phyloP scores from a whole-genome alignment of 2,113 vertebrate genomes.

The Acanthochromis polyacanthus region DNA sequence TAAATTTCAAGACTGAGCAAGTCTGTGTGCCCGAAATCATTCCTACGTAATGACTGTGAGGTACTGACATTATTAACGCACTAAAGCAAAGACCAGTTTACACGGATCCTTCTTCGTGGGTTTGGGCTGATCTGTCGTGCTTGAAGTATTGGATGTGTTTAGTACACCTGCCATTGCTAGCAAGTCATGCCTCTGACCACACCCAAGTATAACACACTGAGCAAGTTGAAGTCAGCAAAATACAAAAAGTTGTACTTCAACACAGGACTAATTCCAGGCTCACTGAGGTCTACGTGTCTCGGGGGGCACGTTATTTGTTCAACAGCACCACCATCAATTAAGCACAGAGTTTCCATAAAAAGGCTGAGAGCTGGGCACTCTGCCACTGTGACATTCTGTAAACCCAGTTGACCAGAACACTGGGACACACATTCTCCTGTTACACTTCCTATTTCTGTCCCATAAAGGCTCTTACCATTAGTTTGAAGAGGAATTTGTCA shows the following conservation, averaged over 20 bases:
- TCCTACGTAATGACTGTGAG: conserved; percentile 28
- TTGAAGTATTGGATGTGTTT: conserved; percentile 17
- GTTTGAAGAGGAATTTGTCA: conserved; percentile 46
- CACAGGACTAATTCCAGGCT: not conserved
- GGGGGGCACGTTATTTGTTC: conserved; percentile 57
- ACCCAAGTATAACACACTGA: not conserved
- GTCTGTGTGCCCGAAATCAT: not conserved
- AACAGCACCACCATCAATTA: conserved; percentile 58
- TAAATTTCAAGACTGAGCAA: conserved; percentile 66
- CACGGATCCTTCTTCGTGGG: conserved; percentile 57
- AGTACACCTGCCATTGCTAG: not conserved
- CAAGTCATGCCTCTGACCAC: conserved; percentile 17
- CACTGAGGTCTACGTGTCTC: conserved; percentile 26
- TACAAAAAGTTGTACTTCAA: not conserved
- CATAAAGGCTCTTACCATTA: conserved; percentile 38
- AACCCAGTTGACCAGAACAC: conserved; percentile 66
- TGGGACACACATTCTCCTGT: conserved; percentile 58
- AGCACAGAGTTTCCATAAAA: conserved; percentile 58
- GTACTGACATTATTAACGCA: conserved; percentile 34
- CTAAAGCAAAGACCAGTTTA: conserved; percentile 62
- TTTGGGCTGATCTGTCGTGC: not conserved
- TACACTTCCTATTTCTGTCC: conserved; percentile 74
- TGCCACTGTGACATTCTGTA: conserved; percentile 65
- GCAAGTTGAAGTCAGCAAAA: not conserved
- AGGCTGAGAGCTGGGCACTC: conserved; percentile 51